Base-by-base conservation (phyloP, 2,888 invertebrate genomes). In the Heliconius hortense region DNA sequence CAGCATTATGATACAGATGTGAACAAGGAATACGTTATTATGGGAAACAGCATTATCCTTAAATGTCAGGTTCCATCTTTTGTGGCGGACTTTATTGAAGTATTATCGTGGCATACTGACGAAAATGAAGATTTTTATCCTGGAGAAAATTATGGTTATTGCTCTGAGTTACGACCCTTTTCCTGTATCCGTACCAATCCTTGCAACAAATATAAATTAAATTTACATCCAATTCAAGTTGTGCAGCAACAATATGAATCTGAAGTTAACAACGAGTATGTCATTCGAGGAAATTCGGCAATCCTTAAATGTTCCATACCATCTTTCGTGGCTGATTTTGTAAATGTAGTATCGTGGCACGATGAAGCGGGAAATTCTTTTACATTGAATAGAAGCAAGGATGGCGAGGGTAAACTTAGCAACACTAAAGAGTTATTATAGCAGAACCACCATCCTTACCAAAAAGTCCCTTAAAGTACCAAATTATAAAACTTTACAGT, bases 321-420 rank as follows among this genome's bases (percentile, higher is more conserved):
- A 71, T 97, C 97, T 79, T 98, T 98, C 92, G 98, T 98, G 79
- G 97, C 97, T 78, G 98, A 98, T 94, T 98, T 98, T 92, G 97
- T 98, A 79, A 95, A 95, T 85, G 97, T 98, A 81, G 95, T 97
- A 73, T 97, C 97, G 70, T 98, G 98, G 98, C 97, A 97, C 83
- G 97, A 97, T 82, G 97, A 97, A 90, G 95, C 95, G 82, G 96
- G 95, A 81, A 96, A 95, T 83, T 88, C 92, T 68, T 92, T 86
- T 82, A 87, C 88, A 76, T 82, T 86, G 74, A 87, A 89, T 70
- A 89, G 87, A 79, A 83, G 87, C 79, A 88, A 89, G 80, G 88
- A 90, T 78, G 88, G 86, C 82, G 86, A 90, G 83, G 93, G 93
- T 93, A 93, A 81, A 72, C 69, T 39, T 76, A 67, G 59, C 56